phyloP scores from a whole-genome alignment of 2,113 vertebrate genomes.

The Nipponia nippon region DNA sequence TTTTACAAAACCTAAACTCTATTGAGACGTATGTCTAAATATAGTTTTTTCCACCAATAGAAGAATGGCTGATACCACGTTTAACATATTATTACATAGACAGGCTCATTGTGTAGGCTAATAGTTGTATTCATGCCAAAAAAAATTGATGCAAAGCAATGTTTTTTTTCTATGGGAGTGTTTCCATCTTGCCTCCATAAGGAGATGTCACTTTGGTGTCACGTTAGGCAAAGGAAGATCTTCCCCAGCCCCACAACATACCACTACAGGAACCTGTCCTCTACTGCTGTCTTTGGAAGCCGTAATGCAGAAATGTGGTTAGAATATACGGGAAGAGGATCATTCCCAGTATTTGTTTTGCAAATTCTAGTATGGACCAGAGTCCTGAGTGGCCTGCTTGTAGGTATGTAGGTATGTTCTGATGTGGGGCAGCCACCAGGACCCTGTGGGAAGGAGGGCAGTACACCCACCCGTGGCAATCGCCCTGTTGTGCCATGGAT shows the following conservation, averaged over 20 bases:
- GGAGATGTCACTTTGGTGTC: neutral
- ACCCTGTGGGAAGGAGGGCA: neutral
- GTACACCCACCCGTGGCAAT: neutral
- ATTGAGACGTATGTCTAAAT: neutral
- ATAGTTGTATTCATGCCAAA: neutral
- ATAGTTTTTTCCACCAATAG: neutral
- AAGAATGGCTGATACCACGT: neutral
- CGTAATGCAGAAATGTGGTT: neutral
- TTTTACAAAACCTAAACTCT: neutral
- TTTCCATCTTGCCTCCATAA: neutral
- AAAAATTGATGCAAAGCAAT: neutral
- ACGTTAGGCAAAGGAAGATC: neutral
- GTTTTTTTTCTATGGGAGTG: neutral
- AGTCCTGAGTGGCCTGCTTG: neutral
- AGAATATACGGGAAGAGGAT: neutral
- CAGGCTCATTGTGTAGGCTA: neutral
- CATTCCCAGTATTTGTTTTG: neutral
- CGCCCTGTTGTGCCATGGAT: fast-evolving
- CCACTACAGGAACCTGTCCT: fast-evolving
- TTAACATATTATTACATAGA: neutral
- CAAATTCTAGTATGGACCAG: neutral
- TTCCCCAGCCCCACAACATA: neutral
- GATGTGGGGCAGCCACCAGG: fast-evolving
- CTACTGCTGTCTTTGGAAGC: neutral
- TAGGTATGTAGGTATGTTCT: neutral